These are phyloP conservation scores for Drosophila malerkotliana DNA, from an alignment of 1,140 invertebrate species.

Conservation along the genomic window DNA sequence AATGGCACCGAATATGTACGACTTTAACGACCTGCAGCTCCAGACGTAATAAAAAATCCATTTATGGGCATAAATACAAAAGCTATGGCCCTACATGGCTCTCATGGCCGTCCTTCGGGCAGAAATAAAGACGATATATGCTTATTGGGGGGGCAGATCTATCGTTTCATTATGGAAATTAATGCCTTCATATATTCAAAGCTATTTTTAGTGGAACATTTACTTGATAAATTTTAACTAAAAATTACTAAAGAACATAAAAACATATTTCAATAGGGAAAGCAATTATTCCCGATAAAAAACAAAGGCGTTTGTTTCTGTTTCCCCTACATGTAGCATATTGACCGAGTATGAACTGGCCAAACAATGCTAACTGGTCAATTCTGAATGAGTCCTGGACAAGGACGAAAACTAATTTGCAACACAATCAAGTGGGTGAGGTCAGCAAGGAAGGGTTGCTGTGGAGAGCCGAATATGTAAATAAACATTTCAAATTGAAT, in stretches of 20 bases:
- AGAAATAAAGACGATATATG: slow-evolving; percentile 30
- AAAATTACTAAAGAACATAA: too few species aligned
- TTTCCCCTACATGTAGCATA: slow-evolving; percentile 16
- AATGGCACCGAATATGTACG: slow-evolving; percentile 52
- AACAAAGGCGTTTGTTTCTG: slow-evolving; percentile 5
- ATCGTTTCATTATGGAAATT: slow-evolving; percentile 16
- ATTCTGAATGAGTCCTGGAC: slow-evolving; percentile 11
- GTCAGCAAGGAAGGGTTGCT: too few species aligned
- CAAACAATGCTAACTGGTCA: slow-evolving; percentile 21
- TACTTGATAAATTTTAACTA: too few species aligned
- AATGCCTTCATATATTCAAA: slow-evolving; percentile 17
- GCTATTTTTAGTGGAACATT: neutral
- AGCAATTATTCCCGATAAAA: neutral
- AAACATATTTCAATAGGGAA: too few species aligned
- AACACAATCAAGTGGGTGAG: slow-evolving; percentile 40
- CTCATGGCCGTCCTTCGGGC: slow-evolving; percentile 28
- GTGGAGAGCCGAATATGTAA: slow-evolving; percentile 42
- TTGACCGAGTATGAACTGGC: slow-evolving; percentile 27
- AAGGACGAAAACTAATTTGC: slow-evolving; percentile 41
- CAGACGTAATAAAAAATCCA: slow-evolving; percentile 64
- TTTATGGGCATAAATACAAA: slow-evolving; percentile 56
- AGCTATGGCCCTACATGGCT: slow-evolving; percentile 8
- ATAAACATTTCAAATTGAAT: slow-evolving; percentile 75
- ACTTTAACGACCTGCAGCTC: slow-evolving; percentile 65
- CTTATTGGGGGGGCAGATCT: slow-evolving; percentile 12